Conservation (phyloP, 2,113 vertebrate species). For the Myrmecophaga tridactyla region DNA sequence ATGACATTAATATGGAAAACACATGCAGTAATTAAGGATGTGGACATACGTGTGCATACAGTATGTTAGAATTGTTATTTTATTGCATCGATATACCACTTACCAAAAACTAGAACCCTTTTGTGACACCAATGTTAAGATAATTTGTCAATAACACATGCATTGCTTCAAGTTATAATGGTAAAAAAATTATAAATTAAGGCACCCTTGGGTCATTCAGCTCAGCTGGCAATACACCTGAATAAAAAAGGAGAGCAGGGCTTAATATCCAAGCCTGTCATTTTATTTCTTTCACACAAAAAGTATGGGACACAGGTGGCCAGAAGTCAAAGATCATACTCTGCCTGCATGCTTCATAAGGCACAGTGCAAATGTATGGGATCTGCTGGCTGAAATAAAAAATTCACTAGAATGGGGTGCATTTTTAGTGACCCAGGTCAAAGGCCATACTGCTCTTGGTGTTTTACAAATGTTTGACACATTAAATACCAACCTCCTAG, state of each 20-base stretch:
- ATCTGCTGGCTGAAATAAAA: conserved; percentile 63
- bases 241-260: conserved; percentile 59
- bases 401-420: conserved; percentile 69
- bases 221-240: conserved; percentile 71
- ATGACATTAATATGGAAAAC: conserved; percentile 72
- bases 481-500: conserved; percentile 81
- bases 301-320: conserved; percentile 85
- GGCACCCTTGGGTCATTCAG: conserved; percentile 44
- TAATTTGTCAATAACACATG: conserved; percentile 8
- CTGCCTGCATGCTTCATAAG: conserved; percentile 78
- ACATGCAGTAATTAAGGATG: conserved; percentile 53
- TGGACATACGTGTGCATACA: background rate
- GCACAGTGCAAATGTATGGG: conserved; percentile 72
- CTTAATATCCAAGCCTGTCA: conserved; percentile 81
- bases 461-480: conserved; percentile 83
- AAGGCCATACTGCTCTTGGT: conserved; percentile 78
- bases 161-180: background rate
- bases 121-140: conserved; percentile 18
- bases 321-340: conserved; percentile 84
- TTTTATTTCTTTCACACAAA: conserved; percentile 82
- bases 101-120: conserved; percentile 16
- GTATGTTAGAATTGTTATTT: conserved; percentile 9
- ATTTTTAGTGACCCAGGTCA: conserved; percentile 80
- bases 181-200: conserved; percentile 59
- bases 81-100: background rate